Evolutionary conservation across 1,140 invertebrate species (phyloP), one percentile per base, ranked within the genome.

Genomic region (Diachasma alloeum): DNA sequence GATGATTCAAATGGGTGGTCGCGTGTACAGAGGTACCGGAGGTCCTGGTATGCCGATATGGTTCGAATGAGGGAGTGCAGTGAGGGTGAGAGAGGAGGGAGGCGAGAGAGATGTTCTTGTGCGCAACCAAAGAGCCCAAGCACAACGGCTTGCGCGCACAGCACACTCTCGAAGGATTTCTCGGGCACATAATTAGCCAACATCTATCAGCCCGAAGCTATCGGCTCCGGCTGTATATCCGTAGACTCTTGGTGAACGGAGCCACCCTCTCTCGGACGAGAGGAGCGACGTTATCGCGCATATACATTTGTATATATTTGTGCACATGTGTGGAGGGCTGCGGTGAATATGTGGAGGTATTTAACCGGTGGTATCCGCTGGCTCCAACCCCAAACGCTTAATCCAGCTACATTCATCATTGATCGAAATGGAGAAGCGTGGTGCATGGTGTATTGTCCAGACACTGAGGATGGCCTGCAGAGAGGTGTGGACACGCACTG

Each of bases 191-290:
- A 90, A 90, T 90, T 90, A 90, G 87, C 87, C 85, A 86, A 88
- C 88, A 90, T 90, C 87, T 90, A 90, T 90, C 88, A 89, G 89
- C 89, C 89, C 80, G 83, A 81, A 89, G 87, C 87, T 87, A 89
- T 88, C 88, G 82, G 82, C 81, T 84, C 83, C 80, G 73, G 53
- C 39, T 72, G 83, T 85, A 86, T 85, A 83, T 84, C 24, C 84
- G 81, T 78, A 79, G 79, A 79, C 80, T 76, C 59, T 19, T 19
- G 73, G 73, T 69, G 48, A 56, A 37, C 19, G 36, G 24, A 53
- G 42, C 53, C 71, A 53, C 63, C 72, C 76, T 56, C 76, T 56
- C 76, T 19, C 31, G 13, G 24, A n/a, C 69, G n/a, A 17, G 48
- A 42, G 13, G 15, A 68, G 31, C 56, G 77, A 78, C 72, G 66